Evolutionary conservation across 1,140 invertebrate species (phyloP).

Genomic region (Tribolium madens): DNA sequence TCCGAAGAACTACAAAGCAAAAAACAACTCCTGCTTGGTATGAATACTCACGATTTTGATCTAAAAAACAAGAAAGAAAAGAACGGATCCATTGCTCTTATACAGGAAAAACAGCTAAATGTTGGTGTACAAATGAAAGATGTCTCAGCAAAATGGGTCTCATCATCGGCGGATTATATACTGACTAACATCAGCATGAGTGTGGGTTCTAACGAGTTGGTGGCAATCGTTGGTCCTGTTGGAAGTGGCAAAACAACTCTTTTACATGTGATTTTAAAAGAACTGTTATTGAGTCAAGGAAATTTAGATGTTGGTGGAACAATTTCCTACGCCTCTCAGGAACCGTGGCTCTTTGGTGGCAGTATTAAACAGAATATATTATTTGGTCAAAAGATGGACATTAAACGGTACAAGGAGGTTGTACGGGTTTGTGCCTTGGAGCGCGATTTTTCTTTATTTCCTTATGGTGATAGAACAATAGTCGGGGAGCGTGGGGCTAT

Average conservation of each 20-base stretch:
- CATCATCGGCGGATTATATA: slow-evolving; percentile 68
- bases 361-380: slow-evolving; percentile 88
- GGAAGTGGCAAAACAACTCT: slow-evolving; percentile 87
- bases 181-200: slow-evolving; percentile 74
- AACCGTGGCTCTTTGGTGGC: slow-evolving; percentile 88
- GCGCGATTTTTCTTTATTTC: slow-evolving; percentile 79
- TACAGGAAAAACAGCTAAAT: not conserved
- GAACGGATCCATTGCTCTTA: not conserved
- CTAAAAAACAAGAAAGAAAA: not conserved
- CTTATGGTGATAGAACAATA: slow-evolving; percentile 84
- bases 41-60: not conserved
- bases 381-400: slow-evolving; percentile 82
- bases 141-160: slow-evolving; percentile 73
- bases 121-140: slow-evolving; percentile 64
- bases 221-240: slow-evolving; percentile 84
- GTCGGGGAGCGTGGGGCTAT: slow-evolving; percentile 91
- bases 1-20: slow-evolving; percentile 69
- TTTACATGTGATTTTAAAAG: slow-evolving; percentile 82
- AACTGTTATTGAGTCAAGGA: slow-evolving; percentile 73
- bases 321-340: slow-evolving; percentile 89
- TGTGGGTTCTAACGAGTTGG: slow-evolving; percentile 73
- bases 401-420: slow-evolving; percentile 79
- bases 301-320: slow-evolving; percentile 77
- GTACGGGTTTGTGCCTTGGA: slow-evolving; percentile 80
- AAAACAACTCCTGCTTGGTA: not conserved